These are phyloP conservation scores for Lophius americanus DNA, from an alignment of 2,797 vertebrate genomes.

Conservation along the genomic window DNA sequence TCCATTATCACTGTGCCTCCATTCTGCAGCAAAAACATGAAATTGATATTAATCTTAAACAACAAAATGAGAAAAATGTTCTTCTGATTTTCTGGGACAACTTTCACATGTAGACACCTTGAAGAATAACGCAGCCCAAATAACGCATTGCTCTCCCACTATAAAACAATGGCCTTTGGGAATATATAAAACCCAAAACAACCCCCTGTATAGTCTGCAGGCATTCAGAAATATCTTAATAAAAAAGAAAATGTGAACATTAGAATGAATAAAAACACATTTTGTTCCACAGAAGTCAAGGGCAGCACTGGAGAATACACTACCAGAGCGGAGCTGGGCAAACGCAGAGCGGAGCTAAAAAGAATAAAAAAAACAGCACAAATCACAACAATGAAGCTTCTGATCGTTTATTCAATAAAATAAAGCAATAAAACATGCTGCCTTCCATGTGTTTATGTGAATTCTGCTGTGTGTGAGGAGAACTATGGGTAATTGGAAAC, in stretches of 20 bases:
- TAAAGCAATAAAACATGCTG: slow-evolving; percentile 38
- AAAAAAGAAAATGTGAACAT: slow-evolving; percentile 60
- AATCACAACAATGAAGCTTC: slow-evolving; percentile 45
- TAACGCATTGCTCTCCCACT: slow-evolving; percentile 68
- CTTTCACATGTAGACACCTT: slow-evolving; percentile 72
- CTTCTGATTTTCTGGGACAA: slow-evolving; percentile 67
- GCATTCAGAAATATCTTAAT: slow-evolving; percentile 56
- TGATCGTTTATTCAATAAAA: slow-evolving; percentile 56
- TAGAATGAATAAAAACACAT: slow-evolving; percentile 48
- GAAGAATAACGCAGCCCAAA: slow-evolving; percentile 68
- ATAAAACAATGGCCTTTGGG: slow-evolving; percentile 65
- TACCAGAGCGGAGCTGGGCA: slow-evolving; percentile 17
- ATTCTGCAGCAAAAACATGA: slow-evolving; percentile 27
- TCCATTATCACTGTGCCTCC: slow-evolving; percentile 42
- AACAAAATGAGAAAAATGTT: slow-evolving; percentile 64
- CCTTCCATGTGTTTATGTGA: slow-evolving; percentile 55
- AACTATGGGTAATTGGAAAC: slow-evolving; percentile 74
- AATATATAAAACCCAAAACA: slow-evolving; percentile 26
- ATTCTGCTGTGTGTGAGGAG: slow-evolving; percentile 53
- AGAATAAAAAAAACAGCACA: slow-evolving; percentile 41
- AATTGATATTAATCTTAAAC: slow-evolving; percentile 67
- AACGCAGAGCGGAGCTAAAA: slow-evolving; percentile 29
- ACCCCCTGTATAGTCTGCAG: slow-evolving; percentile 11
- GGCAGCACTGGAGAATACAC: slow-evolving; percentile 47
- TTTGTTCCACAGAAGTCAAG: slow-evolving; percentile 64